Percentiles rank a stretch among this genome's conserved stretches.
These are phyloP conservation scores for Calameuta idolon DNA, from an alignment of 2,888 invertebrate genomes.

Conservation along the genomic window DNA sequence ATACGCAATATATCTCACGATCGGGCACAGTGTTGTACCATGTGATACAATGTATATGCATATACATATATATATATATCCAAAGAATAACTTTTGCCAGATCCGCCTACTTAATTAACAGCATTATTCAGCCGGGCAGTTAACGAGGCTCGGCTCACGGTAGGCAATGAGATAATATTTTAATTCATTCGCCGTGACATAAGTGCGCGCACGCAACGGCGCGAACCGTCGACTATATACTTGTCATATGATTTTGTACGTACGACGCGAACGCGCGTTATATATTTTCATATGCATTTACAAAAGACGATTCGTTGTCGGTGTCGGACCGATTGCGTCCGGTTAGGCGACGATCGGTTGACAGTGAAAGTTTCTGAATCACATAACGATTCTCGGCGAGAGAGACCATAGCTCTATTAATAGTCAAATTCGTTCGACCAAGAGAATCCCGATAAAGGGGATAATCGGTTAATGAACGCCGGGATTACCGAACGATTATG, in stretches of 20 bases:
- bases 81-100: neutral
- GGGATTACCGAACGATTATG: neutral
- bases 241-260: neutral
- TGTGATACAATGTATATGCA: too few relatives aligned
- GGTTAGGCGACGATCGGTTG: slow-evolving; percentile 43
- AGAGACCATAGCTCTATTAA: slow-evolving; percentile 40
- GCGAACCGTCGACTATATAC: neutral
- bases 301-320: neutral
- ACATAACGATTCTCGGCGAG: slow-evolving; percentile 44
- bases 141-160: neutral
- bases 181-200: slow-evolving; percentile 39
- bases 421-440: slow-evolving; percentile 39
- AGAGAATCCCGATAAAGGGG: slow-evolving; percentile 39
- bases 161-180: slow-evolving; percentile 30
- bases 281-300: neutral
- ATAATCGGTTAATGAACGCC: slow-evolving; percentile 31
- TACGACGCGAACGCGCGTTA: neutral
- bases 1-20: neutral
- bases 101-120: slow-evolving; percentile 35
- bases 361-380: slow-evolving; percentile 60
- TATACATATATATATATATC: neutral
- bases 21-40: neutral
- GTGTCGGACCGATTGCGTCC: neutral
- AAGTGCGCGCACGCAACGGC: slow-evolving; percentile 41
- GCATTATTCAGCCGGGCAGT: slow-evolving; percentile 34